Percentiles rank a stretch among this genome's conserved stretches.
Conservation (phyloP, 2,113 vertebrate species). For the Festucalex cinctus region DNA sequence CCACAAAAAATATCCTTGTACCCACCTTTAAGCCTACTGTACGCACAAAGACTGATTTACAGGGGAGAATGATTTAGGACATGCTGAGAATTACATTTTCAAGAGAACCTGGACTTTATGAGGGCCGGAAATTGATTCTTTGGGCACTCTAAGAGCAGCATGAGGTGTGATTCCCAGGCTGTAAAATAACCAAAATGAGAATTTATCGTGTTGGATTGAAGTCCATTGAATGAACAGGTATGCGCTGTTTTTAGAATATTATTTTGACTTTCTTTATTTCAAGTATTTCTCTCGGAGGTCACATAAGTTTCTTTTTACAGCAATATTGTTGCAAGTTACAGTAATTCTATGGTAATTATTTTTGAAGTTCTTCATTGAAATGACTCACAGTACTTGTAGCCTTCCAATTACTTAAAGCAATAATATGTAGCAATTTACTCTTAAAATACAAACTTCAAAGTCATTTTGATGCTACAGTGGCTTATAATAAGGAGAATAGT, state of each 20-base stretch:
- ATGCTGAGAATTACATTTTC: too few species aligned
- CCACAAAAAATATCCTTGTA: too few species aligned
- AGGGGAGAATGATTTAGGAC: too few species aligned
- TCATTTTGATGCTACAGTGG: constrained; percentile 5
- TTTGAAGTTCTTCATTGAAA: constrained; percentile 3
- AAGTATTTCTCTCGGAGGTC: constrained; percentile 4
- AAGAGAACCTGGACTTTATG: too few species aligned
- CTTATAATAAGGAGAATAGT: constrained; percentile 13
- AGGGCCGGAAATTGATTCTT: too few species aligned
- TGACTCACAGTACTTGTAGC: constrained; percentile 10
- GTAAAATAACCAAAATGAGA: too few species aligned
- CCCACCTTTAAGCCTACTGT: too few species aligned
- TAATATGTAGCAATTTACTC: constrained; percentile 10
- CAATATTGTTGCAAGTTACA: constrained; percentile 13
- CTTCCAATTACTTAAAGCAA: constrained; percentile 12
- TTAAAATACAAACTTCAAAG: constrained; percentile 12
- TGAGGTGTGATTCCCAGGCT: too few species aligned
- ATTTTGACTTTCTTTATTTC: constrained; percentile 27
- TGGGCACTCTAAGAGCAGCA: too few species aligned
- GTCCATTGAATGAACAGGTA: too few species aligned
- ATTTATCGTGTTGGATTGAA: too few species aligned
- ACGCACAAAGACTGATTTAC: too few species aligned
- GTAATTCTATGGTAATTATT: constrained; percentile 3
- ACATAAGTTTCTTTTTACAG: constrained; percentile 7
- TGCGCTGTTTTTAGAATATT: not conserved